Conservation (phyloP, 1,140 invertebrate species). For the Antheraea pernyi region DNA sequence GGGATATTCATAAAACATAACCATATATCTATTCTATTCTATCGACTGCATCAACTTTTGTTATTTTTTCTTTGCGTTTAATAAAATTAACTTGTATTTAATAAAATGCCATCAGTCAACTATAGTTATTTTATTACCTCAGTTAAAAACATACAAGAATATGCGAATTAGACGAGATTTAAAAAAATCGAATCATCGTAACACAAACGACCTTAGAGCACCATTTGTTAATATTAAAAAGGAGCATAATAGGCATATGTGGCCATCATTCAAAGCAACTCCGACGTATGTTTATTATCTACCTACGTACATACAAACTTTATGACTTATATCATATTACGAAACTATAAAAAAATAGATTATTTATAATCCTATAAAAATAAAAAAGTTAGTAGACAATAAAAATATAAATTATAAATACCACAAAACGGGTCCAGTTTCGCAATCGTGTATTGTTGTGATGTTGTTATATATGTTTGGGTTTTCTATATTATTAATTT, state of each 20-base stretch:
- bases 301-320: neutral
- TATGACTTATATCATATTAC: constrained; percentile 5
- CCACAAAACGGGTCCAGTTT: neutral
- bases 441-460: neutral
- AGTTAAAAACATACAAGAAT: too few relatives aligned
- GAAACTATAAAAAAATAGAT: constrained; percentile 5
- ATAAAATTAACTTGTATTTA: too few relatives aligned
- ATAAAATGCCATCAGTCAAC: too few relatives aligned
- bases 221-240: neutral
- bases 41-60: too few relatives aligned
- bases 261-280: neutral
- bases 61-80: too few relatives aligned
- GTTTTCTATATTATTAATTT: too few relatives aligned
- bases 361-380: constrained; percentile 4
- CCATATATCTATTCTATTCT: too few relatives aligned
- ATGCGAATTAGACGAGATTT: too few relatives aligned
- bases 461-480: too few relatives aligned
- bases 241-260: neutral
- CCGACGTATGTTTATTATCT: neutral
- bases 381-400: constrained; percentile 5
- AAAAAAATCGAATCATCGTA: too few relatives aligned
- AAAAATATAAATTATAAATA: neutral
- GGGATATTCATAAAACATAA: too few relatives aligned
- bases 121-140: too few relatives aligned
- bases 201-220: neutral